A percentile compares a stretch with the other conserved stretches of the same genome.
phyloP scores from a whole-genome alignment of 2,888 invertebrate genomes.

The Adelognathus sp. region DNA sequence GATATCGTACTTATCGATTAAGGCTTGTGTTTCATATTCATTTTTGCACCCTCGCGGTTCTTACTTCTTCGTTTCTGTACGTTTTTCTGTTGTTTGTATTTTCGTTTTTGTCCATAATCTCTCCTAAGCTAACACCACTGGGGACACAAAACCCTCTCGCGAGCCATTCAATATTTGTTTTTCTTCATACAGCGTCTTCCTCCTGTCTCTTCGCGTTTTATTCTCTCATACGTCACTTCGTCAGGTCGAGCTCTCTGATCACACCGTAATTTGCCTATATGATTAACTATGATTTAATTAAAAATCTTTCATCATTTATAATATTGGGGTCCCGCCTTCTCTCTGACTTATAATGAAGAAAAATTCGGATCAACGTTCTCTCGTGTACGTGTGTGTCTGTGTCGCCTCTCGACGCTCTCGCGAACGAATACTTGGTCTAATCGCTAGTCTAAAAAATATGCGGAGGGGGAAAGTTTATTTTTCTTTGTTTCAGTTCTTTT shows the following conservation, averaged over 20 bases:
- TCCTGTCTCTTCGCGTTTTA: background rate
- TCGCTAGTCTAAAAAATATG: constrained; percentile 29
- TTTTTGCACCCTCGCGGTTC: constrained; percentile 42
- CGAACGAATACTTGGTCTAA: constrained; percentile 45
- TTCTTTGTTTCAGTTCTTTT: background rate
- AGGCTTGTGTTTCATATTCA: constrained; percentile 58
- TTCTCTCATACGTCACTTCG: constrained; percentile 11
- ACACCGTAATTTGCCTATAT: constrained; percentile 52
- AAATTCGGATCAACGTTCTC: constrained; percentile 28
- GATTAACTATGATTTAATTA: constrained; percentile 76
- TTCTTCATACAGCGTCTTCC: background rate
- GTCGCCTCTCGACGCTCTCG: constrained; percentile 29
- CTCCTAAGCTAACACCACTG: constrained; percentile 52
- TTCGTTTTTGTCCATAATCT: constrained; percentile 35
- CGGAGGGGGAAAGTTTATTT: constrained; percentile 11
- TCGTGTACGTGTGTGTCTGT: too few species aligned
- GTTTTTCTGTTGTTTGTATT: constrained; percentile 38
- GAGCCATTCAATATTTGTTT: constrained; percentile 41
- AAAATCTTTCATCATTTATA: constrained; percentile 67
- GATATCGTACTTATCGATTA: constrained; percentile 62
- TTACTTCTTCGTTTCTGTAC: constrained; percentile 20
- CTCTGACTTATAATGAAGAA: constrained; percentile 72
- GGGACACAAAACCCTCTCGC: constrained; percentile 46
- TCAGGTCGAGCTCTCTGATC: constrained; percentile 30
- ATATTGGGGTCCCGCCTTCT: constrained; percentile 72